Evolutionary conservation across 2,888 invertebrate genomes (phyloP), one percentile per base, ranked within the genome.

Genomic region (Ferrisia virgata): DNA sequence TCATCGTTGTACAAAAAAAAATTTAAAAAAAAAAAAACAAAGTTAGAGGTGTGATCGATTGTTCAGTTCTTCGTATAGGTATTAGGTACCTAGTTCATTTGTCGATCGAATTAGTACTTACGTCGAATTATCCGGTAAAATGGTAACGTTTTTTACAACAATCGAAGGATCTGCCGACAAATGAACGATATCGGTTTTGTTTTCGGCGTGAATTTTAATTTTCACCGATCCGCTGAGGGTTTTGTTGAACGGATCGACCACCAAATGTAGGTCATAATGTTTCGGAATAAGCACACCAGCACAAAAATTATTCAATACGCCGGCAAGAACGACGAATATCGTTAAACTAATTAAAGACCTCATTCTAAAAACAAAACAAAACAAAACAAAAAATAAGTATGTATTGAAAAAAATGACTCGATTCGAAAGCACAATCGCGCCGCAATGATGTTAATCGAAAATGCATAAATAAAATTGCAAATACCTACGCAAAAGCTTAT

Each of bases 261-360:
- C 79, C 43, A 79, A 79, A 43, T 79, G 47, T 28, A 79, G 43
- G 36, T 79, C 79, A 31, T 79, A 79, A 47, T 79, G 79, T 28
- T 79, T 79, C 4, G 79, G 79, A n/a, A 79, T 47, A 0, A 79
- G 36, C 13, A 79, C 31, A 13, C 40, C 79, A 2, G 9, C 13
- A 28, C 40, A 43, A 25, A 43, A 2, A 11, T n/a, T n/a, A n/a
- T 15, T 36, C 11, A 18, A 43, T 1, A 79, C 31, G 47, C 4
- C n/a, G 40, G 43, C 25, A 18, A 28, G 25, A 5, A 79, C 43
- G 15, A 47, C 43, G 36, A 28, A 25, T 28, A 43, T n/a, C 15
- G 43, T 31, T 18, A 36, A 76, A 76, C 28, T 43, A 79, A 33
- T 43, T 22, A 79, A 79, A 28, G 47, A 79, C 39, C 79, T 28